Percentiles rank a stretch among this genome's conserved stretches.
Conservation (phyloP, 2,113 vertebrate genomes). For the Donacobius atricapilla region DNA sequence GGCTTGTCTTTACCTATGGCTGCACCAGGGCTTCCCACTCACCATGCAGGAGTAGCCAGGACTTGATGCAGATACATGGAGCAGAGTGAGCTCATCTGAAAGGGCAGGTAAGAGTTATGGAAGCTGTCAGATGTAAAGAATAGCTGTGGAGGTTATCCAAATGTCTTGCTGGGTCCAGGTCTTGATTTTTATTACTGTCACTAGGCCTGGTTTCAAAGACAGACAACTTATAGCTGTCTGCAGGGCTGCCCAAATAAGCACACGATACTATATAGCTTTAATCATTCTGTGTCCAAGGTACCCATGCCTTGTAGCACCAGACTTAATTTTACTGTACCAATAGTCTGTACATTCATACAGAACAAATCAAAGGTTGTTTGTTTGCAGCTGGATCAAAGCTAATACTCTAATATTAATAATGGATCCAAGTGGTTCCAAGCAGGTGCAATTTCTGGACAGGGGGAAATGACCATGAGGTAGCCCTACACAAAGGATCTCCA, state of each 20-base stretch:
- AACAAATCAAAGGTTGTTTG: not conserved
- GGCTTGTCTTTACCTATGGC: not conserved
- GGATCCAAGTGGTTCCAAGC: not conserved
- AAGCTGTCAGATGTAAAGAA: not conserved
- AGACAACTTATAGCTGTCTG: not conserved
- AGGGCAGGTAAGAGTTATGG: not conserved
- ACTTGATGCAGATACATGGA: not conserved
- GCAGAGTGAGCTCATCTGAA: not conserved
- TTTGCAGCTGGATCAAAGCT: not conserved
- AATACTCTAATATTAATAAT: not conserved
- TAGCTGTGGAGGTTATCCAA: not conserved
- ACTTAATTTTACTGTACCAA: not conserved
- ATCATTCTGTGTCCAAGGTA: not conserved
- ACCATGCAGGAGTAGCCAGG: not conserved
- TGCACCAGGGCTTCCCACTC: not conserved
- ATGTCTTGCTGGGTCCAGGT: not conserved
- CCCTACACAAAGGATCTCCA: not conserved
- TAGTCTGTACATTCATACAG: not conserved
- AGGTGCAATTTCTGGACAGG: not conserved
- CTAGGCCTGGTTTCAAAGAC: not conserved
- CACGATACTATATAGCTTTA: not conserved
- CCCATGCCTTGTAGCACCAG: rapidly evolving
- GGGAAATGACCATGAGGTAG: not conserved
- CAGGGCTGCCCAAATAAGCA: not conserved
- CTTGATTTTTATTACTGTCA: not conserved